Conservation (phyloP, 1,140 invertebrate genomes). For the Solenopsis fugax region DNA sequence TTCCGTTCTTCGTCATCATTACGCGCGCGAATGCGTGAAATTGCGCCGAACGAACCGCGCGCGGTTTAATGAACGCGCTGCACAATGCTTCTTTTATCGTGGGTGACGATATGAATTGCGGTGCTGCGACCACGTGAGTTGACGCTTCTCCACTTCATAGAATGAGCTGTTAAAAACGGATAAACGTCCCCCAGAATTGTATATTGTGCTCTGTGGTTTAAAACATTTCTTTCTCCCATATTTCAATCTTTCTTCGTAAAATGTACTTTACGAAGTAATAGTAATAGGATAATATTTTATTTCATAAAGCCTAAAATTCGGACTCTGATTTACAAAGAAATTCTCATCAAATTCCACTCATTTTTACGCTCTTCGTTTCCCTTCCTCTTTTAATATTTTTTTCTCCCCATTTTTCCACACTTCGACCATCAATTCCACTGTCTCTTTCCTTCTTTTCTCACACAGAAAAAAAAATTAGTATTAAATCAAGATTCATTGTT, state of each 20-base stretch:
- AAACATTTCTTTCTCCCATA: not conserved
- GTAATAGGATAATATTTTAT: too few species aligned
- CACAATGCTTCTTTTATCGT: slow-evolving; percentile 23
- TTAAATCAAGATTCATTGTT: too few species aligned
- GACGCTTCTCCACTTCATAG: not conserved
- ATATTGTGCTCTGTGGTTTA: not conserved
- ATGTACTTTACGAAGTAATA: not conserved
- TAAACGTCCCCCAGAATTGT: not conserved
- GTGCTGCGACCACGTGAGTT: not conserved
- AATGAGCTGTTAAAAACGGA: not conserved
- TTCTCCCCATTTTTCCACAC: too few species aligned
- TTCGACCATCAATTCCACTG: too few species aligned
- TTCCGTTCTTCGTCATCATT: slow-evolving; percentile 14
- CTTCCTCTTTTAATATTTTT: too few species aligned
- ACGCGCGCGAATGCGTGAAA: slow-evolving; percentile 25
- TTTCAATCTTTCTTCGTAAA: not conserved
- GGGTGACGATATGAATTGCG: slow-evolving; percentile 1
- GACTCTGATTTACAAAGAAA: too few species aligned
- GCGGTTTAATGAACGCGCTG: slow-evolving; percentile 40
- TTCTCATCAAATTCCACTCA: too few species aligned
- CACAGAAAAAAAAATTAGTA: too few species aligned
- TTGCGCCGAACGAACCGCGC: not conserved
- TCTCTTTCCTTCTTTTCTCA: too few species aligned
- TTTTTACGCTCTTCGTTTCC: too few species aligned
- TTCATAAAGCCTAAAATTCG: too few species aligned